phyloP scores from a whole-genome alignment of 2,797 vertebrate species.

The Rallus crepitans region DNA sequence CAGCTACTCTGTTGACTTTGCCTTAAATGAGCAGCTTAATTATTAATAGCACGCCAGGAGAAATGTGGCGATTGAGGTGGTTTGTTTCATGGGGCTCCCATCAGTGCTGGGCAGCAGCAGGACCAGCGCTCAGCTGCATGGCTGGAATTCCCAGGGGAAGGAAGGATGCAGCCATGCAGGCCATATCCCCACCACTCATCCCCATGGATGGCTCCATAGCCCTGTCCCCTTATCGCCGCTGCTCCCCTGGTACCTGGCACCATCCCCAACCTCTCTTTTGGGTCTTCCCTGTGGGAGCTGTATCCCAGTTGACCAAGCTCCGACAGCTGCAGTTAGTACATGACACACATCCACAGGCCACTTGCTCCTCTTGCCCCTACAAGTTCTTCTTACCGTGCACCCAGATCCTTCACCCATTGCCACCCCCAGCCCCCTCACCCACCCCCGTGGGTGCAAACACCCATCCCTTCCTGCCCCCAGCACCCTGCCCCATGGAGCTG shows the following conservation, averaged over 20 bases:
- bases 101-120: rapidly evolving
- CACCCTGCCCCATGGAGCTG: not conserved
- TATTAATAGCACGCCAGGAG: constrained; percentile 32
- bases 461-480: rapidly evolving
- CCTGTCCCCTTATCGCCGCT: rapidly evolving
- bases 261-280: not conserved
- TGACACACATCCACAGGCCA: rapidly evolving
- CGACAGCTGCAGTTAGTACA: rapidly evolving
- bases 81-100: not conserved
- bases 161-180: rapidly evolving
- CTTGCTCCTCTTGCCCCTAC: not conserved
- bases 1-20: constrained; percentile 49
- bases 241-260: not conserved
- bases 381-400: not conserved
- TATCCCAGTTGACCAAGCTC: not conserved
- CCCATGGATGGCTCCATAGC: rapidly evolving
- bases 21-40: constrained; percentile 50
- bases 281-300: rapidly evolving
- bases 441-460: rapidly evolving
- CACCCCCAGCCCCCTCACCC: too few relatives aligned
- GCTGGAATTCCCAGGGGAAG: not conserved
- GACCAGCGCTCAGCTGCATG: rapidly evolving
- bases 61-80: rapidly evolving
- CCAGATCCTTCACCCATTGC: not conserved
- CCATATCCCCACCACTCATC: not conserved